A percentile compares a stretch with the other conserved stretches of the same genome.
Conservation (phyloP, 2,888 invertebrate genomes). For the Neoaliturus tenellus region DNA sequence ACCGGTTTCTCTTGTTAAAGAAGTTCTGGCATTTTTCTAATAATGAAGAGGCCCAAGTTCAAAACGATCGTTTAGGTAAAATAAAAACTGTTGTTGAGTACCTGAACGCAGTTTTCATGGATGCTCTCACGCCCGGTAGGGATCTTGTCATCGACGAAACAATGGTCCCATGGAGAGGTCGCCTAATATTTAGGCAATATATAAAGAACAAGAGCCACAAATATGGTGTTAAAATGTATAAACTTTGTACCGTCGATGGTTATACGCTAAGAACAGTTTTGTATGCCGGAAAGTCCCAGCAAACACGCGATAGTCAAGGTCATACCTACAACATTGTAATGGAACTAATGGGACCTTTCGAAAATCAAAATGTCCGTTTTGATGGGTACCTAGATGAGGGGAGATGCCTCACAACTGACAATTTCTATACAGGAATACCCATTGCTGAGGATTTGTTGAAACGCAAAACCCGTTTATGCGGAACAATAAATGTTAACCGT, state of each 20-base stretch:
- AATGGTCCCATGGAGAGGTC: not conserved
- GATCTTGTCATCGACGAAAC: conserved; percentile 15
- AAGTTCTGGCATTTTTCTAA: conserved; percentile 18
- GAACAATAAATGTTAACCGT: conserved; percentile 3
- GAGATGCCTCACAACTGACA: not conserved
- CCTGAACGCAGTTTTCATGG: not conserved
- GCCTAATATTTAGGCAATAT: not conserved
- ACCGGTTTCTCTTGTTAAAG: not conserved
- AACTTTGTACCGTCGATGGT: conserved; percentile 10
- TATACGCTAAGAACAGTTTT: not conserved
- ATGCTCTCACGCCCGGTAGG: not conserved
- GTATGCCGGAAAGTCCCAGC: not conserved
- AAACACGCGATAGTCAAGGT: not conserved
- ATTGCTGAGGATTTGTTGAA: not conserved
- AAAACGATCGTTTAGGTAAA: not conserved
- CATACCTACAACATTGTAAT: conserved; percentile 19
- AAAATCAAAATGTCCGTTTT: not conserved
- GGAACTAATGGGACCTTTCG: not conserved
- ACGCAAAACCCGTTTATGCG: not conserved
- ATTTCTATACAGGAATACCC: not conserved
- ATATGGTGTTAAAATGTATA: not conserved
- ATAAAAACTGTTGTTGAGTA: not conserved
- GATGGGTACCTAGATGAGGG: not conserved
- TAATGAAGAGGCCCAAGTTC: not conserved
- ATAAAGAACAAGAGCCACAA: not conserved